Conservation (phyloP, 2,113 vertebrate species). For the Formicarius rufipectus region DNA sequence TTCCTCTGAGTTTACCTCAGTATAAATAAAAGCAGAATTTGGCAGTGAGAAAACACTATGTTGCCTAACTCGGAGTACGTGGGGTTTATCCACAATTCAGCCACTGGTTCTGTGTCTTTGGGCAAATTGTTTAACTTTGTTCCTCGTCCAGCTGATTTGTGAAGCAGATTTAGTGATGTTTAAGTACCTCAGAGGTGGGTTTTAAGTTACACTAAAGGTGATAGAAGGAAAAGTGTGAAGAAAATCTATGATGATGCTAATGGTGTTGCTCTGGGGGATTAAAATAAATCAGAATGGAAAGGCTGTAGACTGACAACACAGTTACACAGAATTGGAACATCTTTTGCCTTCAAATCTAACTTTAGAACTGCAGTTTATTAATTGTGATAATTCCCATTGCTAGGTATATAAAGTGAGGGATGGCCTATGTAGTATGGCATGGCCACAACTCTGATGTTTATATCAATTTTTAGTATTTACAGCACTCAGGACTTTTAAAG, state of each 20-base stretch:
- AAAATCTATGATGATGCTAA: background rate
- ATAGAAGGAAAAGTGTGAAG: background rate
- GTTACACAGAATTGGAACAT: background rate
- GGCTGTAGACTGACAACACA: background rate
- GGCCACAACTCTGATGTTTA: background rate
- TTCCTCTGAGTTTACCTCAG: background rate
- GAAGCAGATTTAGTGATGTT: background rate
- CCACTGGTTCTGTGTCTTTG: background rate
- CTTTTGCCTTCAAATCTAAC: background rate
- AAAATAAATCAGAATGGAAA: background rate
- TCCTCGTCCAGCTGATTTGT: background rate
- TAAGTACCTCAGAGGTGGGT: background rate
- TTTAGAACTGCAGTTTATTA: background rate
- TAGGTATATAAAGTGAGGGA: background rate
- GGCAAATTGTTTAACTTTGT: background rate
- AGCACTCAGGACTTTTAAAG: background rate
- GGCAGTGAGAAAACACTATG: background rate
- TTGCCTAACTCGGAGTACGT: background rate
- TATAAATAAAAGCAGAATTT: background rate
- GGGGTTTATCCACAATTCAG: background rate
- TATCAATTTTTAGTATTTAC: background rate
- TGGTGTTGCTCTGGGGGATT: background rate
- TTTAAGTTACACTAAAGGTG: background rate
- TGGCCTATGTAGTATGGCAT: background rate
- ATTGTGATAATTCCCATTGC: background rate